Base-by-base conservation (phyloP, 2,113 vertebrate species). In the Isichthys henryi region DNA sequence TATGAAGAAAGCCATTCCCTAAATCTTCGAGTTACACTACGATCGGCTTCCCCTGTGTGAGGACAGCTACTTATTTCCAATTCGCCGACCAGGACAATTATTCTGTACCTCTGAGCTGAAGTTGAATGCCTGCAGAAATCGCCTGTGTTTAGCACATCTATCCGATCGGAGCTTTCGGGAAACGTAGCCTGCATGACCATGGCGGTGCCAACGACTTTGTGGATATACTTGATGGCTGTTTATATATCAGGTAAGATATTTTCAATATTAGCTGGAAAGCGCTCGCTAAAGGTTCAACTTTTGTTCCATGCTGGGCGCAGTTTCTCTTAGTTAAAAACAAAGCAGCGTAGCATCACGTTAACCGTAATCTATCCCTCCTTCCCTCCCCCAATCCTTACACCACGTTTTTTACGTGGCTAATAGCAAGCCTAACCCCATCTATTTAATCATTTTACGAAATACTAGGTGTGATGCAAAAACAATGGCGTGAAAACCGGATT, bases 201-300 rank as follows among this genome's bases (percentile, higher is more conserved):
- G 96, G 94, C 94, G 93, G 90, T 94, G 93, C 92, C 90, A 89
- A 90, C 91, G 93, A 93, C 92, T 92, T 92, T 94, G 58, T 96
- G 94, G 95, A 94, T 94, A 88, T 94, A 95, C 80, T 92, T 96
- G 88, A 19, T 95, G 91, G 91, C 93, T 90, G 91, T 94, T 89
- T 93, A 92, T 92, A 90, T 93, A 88, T 95, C 93, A 95, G 95
- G 96, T 96, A 94, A 95, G 94, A 35, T 23, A 10, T 52, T 89
- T 89, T 66, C 19, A 23, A 89, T 23, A 35, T 9, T n/a, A 52
- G 50, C 17, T 3, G 48, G 7, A 6, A 52, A 31, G 15, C 85
- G 31, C 46, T 17, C 49, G 48, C 48, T 50, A n/a, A 46, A 3
- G 15, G 15, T 7, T 35, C 23, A 83, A 83, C 80, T 83, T 83